Evolutionary conservation across 2,113 vertebrate species (phyloP).

Genomic region (Salvator merianae): DNA sequence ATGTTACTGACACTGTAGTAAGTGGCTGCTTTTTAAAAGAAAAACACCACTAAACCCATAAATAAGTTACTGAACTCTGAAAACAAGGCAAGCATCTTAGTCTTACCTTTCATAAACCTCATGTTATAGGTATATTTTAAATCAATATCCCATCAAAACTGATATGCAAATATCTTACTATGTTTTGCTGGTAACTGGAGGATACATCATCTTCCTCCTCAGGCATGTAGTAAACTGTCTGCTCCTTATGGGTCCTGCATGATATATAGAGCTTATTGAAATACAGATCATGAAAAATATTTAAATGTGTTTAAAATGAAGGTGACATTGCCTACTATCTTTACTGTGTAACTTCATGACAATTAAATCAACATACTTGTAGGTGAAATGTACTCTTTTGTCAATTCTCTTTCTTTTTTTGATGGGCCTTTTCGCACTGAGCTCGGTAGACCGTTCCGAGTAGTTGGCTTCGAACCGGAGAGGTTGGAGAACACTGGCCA

Average conservation of each 20-base stretch:
- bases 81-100: not conserved
- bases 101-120: not conserved
- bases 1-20: not conserved
- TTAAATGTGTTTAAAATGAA: not conserved
- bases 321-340: no score
- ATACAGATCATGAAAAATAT: not conserved
- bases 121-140: not conserved
- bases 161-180: not conserved
- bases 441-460: no score
- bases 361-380: not conserved
- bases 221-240: not conserved
- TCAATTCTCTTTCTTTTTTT: no score
- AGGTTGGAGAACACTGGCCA: no score
- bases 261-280: not conserved
- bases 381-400: not conserved
- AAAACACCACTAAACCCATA: no score
- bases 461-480: no score
- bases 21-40: not conserved
- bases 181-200: not conserved
- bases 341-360: not conserved
- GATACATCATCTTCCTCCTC: not conserved
- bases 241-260: not conserved
- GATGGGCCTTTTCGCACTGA: not conserved
- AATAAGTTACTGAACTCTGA: not conserved
- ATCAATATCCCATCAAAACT: not conserved